Percentiles rank a stretch among this genome's conserved stretches.
These are phyloP conservation scores for Rhadinocentrus ornatus DNA, from an alignment of 2,797 vertebrate species.

Conservation along the genomic window DNA sequence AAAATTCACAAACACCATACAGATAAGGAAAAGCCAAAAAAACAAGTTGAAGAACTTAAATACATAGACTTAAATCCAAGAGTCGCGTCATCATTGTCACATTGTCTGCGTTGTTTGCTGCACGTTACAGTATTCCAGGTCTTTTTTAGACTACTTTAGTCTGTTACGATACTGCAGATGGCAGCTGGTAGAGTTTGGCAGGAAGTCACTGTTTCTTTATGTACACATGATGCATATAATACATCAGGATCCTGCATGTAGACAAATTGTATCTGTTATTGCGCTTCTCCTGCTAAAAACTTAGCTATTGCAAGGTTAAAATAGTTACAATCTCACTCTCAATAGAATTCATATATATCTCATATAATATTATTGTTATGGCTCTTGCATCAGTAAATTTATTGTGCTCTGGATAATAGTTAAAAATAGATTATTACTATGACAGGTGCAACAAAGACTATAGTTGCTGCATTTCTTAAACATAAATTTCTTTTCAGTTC, in stretches of 20 bases:
- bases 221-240: slow-evolving; percentile 58
- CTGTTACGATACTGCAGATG: slow-evolving; percentile 40
- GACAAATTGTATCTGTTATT: slow-evolving; percentile 65
- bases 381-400: slow-evolving; percentile 69
- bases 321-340: slow-evolving; percentile 69
- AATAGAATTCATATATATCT: slow-evolving; percentile 54
- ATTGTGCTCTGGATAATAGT: slow-evolving; percentile 67
- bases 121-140: slow-evolving; percentile 67
- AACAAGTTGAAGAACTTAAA: slow-evolving; percentile 33
- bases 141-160: slow-evolving; percentile 52
- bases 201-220: slow-evolving; percentile 60
- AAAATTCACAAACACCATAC: slow-evolving; percentile 75
- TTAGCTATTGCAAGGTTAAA: slow-evolving; percentile 76
- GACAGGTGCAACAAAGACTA: slow-evolving; percentile 46
- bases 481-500: slow-evolving; percentile 36
- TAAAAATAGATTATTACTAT: slow-evolving; percentile 77
- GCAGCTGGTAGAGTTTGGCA: slow-evolving; percentile 68
- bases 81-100: slow-evolving; percentile 45
- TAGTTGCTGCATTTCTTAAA: slow-evolving; percentile 16
- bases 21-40: slow-evolving; percentile 29
- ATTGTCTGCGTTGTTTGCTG: slow-evolving; percentile 58
- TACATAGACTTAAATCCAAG: slow-evolving; percentile 56
- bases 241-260: slow-evolving; percentile 44
- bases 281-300: slow-evolving; percentile 68
- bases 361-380: slow-evolving; percentile 66